These are phyloP conservation scores for Didymodactylos carnosus DNA, from an alignment of 2,888 invertebrate species.

Conservation along the genomic window DNA sequence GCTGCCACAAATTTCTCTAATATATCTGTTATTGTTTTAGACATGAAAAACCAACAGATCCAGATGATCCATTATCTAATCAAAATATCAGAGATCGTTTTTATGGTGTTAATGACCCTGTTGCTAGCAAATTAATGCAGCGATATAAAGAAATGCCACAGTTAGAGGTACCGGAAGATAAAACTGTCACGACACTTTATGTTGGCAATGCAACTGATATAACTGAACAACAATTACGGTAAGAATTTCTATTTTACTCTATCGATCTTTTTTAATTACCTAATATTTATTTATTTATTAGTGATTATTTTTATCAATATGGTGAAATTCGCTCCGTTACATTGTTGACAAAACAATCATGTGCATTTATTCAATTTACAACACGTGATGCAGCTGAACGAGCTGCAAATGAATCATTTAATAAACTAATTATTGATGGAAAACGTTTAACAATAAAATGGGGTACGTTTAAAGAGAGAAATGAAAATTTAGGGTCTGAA, in stretches of 20 bases:
- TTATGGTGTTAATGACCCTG: slow-evolving; percentile 83
- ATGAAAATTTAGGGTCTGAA: no score
- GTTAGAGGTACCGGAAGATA: slow-evolving; percentile 80
- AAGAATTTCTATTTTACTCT: background rate
- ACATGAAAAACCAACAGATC: slow-evolving; percentile 86
- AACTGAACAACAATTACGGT: background rate
- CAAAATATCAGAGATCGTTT: slow-evolving; percentile 60
- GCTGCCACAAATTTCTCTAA: slow-evolving; percentile 1
- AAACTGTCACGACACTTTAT: slow-evolving; percentile 81
- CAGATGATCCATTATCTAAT: slow-evolving; percentile 81
- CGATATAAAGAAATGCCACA: slow-evolving; percentile 80
- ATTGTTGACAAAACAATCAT: slow-evolving; percentile 65
- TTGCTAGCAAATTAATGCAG: slow-evolving; percentile 73
- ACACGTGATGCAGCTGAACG: slow-evolving; percentile 68
- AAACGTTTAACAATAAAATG: slow-evolving; percentile 83
- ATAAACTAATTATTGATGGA: slow-evolving; percentile 57
- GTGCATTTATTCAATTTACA: slow-evolving; percentile 90
- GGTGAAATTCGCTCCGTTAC: slow-evolving; percentile 88
- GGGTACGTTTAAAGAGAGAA: no score
- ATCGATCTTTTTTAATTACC: background rate
- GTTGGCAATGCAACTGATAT: slow-evolving; percentile 51
- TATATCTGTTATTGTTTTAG: no score
- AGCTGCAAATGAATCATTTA: slow-evolving; percentile 57
- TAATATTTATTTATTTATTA: slow-evolving; percentile 22
- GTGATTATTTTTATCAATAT: slow-evolving; percentile 92